Conservation (phyloP, 1,140 invertebrate species). For the Pachyrhynchus sulphureomaculatus region DNA sequence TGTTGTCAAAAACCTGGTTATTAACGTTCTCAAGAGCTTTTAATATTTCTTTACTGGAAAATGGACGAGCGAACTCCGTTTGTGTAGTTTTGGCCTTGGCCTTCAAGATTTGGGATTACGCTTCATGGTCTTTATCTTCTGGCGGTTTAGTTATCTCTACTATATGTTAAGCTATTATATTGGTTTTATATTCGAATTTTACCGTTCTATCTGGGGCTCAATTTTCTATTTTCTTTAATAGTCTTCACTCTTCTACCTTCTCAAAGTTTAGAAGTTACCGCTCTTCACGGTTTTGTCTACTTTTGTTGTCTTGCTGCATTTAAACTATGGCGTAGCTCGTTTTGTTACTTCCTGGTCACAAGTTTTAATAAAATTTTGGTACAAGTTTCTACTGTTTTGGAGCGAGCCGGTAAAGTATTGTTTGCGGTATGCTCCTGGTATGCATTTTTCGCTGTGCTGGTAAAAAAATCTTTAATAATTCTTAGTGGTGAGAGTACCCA, state of each 20-base stretch:
- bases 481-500: too few relatives aligned
- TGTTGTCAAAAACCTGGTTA: slow-evolving; percentile 18
- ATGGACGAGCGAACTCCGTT: slow-evolving; percentile 13
- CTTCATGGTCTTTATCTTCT: slow-evolving; percentile 23
- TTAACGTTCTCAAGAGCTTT: slow-evolving; percentile 16
- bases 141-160: slow-evolving; percentile 19
- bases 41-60: slow-evolving; percentile 13
- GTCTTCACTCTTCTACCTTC: slow-evolving; percentile 18
- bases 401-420: slow-evolving; percentile 22
- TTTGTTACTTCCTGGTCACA: slow-evolving; percentile 27
- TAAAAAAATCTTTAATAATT: too few relatives aligned
- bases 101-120: slow-evolving; percentile 22
- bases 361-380: slow-evolving; percentile 25
- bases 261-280: slow-evolving; percentile 24
- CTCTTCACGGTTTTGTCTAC: slow-evolving; percentile 28
- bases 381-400: slow-evolving; percentile 21
- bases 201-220: slow-evolving; percentile 2
- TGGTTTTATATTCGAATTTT: slow-evolving; percentile 14
- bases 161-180: slow-evolving; percentile 20
- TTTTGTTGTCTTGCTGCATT: slow-evolving; percentile 23
- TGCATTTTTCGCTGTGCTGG: too few relatives aligned
- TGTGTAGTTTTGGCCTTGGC: slow-evolving; percentile 14
- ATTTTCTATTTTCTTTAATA: slow-evolving; percentile 22
- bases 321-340: slow-evolving; percentile 25
- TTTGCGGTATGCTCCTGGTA: slow-evolving; percentile 20